Base-by-base conservation (phyloP, 2,888 invertebrate genomes). In the Lepidochitona cinerea region DNA sequence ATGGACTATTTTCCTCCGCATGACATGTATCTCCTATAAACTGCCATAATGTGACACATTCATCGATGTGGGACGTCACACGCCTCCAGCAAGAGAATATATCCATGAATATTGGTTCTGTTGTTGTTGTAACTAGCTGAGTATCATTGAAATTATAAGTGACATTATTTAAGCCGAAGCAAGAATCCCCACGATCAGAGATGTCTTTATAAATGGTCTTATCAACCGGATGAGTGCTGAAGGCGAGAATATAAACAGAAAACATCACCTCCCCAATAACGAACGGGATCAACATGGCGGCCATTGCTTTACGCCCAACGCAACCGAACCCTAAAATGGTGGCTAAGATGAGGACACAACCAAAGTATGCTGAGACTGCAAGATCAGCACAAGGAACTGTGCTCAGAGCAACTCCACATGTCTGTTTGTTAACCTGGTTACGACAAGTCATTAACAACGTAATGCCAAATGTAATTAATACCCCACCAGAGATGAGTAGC, bases 241-340 rank as follows among this genome's bases (percentile, higher is more conserved):
- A 7, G 32, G 36, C 12, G 26, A 65, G 54, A 9, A 72, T 26
- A 14, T 72, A 67, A 35, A 72, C 18, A 7, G 53, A 69, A 36
- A 70, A 37, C 14, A 33, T 54, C 54, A 70, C 33, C 14, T 73
- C 75, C n/a, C 65, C 54, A 26, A 70, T n/a, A 36, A 59, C 32
- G n/a, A 75, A 33, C 1, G 69, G 35, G 5, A 75, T 23, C 37
- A 75, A 41, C 18, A 75, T 41, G 9, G 66, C 67, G 14, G 75
- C 69, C 33, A 69, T 49, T 26, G 70, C 66, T 65, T 36, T 66
- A 5, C 65, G 72, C n/a, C 73, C 72, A 4, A 72, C 66, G 66
- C 75, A 75, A n/a, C 69, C 69, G n/a, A 75, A 66, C 7, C 72
- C 75, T 37, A 72, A 70, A 5, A 70, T 35, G 23, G 72, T 66